Conservation (phyloP, 2,888 invertebrate species). For the Capitulum mitella region DNA sequence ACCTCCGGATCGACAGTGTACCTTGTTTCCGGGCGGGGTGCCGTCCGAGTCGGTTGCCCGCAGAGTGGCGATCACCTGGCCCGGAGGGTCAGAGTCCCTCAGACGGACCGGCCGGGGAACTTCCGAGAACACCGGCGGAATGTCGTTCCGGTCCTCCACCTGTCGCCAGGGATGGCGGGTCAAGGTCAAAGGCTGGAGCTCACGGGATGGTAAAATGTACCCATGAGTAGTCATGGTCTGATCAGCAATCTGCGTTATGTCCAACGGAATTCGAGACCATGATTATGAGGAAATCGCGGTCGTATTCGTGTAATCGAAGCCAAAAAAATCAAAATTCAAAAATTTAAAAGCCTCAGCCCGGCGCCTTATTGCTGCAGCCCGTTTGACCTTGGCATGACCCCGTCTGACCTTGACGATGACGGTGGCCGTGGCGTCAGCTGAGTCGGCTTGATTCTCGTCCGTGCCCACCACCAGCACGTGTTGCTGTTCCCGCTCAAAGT, state of each 20-base stretch:
- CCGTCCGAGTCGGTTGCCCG: conserved; percentile 76
- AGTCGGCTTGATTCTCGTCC: conserved; percentile 65
- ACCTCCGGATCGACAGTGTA: conserved; percentile 39
- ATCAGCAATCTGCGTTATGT: no score
- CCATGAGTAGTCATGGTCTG: conserved; percentile 30
- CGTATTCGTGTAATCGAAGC: no score
- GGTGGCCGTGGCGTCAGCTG: conserved; percentile 63
- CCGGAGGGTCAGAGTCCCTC: conserved; percentile 74
- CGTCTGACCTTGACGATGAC: conserved; percentile 64
- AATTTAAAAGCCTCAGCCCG: no score
- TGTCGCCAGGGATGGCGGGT: no score
- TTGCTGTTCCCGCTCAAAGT: conserved; percentile 65
- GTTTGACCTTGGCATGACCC: no score
- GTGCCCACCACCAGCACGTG: conserved; percentile 74
- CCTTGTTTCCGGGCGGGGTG: conserved; percentile 73
- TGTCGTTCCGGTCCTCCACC: conserved; percentile 72
- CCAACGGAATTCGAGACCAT: no score
- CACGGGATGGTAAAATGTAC: not conserved
- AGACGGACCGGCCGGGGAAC: conserved; percentile 73
- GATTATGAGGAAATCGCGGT: no score
- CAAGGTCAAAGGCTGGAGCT: not conserved
- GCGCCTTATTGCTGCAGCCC: no score
- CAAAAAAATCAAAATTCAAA: no score
- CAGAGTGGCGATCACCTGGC: conserved; percentile 68
- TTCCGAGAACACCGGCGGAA: conserved; percentile 75